Conservation (phyloP, 2,797 vertebrate genomes). For the Microchirus variegatus region DNA sequence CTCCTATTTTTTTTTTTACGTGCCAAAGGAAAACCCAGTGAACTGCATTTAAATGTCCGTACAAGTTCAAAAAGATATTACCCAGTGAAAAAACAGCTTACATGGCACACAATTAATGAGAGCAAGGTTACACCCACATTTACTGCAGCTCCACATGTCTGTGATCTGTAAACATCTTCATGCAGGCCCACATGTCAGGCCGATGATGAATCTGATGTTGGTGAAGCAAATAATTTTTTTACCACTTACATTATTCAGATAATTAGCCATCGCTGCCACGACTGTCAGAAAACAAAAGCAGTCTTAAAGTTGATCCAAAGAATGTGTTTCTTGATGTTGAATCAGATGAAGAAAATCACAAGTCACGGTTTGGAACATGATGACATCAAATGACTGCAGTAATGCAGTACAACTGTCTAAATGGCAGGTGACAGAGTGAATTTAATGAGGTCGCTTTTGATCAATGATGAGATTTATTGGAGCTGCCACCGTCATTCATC, state of each 20-base stretch:
- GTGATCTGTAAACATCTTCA: slow-evolving; percentile 35
- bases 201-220: slow-evolving; percentile 63
- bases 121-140: slow-evolving; percentile 35
- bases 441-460: slow-evolving; percentile 28
- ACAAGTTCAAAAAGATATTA: slow-evolving; percentile 46
- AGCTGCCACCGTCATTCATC: slow-evolving; percentile 46
- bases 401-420: slow-evolving; percentile 11
- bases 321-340: slow-evolving; percentile 21
- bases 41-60: slow-evolving; percentile 30
- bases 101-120: slow-evolving; percentile 31
- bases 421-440: slow-evolving; percentile 31
- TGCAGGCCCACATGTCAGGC: slow-evolving; percentile 53
- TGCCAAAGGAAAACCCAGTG: slow-evolving; percentile 36
- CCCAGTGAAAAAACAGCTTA: slow-evolving; percentile 16
- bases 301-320: slow-evolving; percentile 19
- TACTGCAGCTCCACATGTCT: slow-evolving; percentile 26
- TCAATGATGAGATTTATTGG: slow-evolving; percentile 44
- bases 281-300: slow-evolving; percentile 33
- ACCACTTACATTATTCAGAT: slow-evolving; percentile 56
- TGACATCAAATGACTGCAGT: slow-evolving; percentile 8
- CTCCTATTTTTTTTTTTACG: slow-evolving; percentile 45
- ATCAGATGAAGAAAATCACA: slow-evolving; percentile 25
- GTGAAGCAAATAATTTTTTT: slow-evolving; percentile 59
- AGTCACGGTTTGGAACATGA: not conserved
- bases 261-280: slow-evolving; percentile 63